These are phyloP conservation scores for Calliopsis andreniformis DNA, from an alignment of 1,140 invertebrate species.

Conservation along the genomic window DNA sequence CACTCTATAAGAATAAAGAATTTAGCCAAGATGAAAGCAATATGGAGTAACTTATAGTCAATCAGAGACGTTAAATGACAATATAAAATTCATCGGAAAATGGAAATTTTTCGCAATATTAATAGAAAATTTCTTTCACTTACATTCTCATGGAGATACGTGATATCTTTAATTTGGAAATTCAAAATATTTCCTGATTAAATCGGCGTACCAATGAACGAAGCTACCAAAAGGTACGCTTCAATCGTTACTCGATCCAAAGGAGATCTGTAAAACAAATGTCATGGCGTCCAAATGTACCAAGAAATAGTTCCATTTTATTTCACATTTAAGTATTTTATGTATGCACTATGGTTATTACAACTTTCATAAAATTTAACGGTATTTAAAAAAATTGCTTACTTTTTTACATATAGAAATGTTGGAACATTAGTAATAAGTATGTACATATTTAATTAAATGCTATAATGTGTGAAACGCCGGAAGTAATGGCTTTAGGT, in stretches of 20 bases:
- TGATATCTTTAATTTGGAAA: not conserved
- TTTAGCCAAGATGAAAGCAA: conserved; percentile 31
- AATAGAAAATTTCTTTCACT: conserved; percentile 17
- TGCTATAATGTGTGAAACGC: not conserved
- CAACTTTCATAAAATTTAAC: not conserved
- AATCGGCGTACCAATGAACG: not conserved
- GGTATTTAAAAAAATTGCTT: conserved; percentile 4
- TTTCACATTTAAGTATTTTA: not conserved
- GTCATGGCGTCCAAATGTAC: conserved; percentile 43
- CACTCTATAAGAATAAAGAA: not conserved
- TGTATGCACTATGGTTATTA: not conserved
- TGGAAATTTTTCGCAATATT: not conserved
- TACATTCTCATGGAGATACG: conserved; percentile 23
- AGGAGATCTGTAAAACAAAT: conserved; percentile 38
- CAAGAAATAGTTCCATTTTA: conserved; percentile 34
- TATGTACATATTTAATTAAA: conserved; percentile 5
- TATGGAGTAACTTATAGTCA: conserved; percentile 39
- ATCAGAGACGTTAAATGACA: conserved; percentile 33
- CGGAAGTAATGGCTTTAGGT: conserved; percentile 14
- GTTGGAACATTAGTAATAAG: not conserved
- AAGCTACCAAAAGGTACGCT: not conserved
- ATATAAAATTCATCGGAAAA: conserved; percentile 6
- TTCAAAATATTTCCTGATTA: not conserved
- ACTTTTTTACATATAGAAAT: not conserved
- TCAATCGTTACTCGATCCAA: not conserved